A percentile compares a stretch with the other conserved stretches of the same genome.
phyloP scores from a whole-genome alignment of 2,888 invertebrate genomes.

The Caenorhabditis sp. region DNA sequence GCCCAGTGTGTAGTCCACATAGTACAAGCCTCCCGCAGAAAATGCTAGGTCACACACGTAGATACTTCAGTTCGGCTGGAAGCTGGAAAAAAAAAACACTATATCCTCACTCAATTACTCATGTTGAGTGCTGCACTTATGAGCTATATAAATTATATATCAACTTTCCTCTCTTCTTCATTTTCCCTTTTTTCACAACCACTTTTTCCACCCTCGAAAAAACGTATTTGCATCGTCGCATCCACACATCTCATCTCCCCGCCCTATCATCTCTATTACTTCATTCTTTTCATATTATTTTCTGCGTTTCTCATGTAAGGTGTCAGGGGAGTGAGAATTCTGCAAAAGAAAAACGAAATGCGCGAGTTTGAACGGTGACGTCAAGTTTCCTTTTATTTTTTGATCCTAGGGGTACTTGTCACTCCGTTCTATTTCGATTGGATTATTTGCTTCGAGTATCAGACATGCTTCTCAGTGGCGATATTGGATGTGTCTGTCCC shows the following conservation, averaged over 20 bases:
- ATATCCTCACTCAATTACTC: constrained; percentile 42
- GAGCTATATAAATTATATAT: constrained; percentile 55
- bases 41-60: background rate
- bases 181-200: constrained; percentile 25
- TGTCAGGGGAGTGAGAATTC: background rate
- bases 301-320: background rate
- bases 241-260: constrained; percentile 6
- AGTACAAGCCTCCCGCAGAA: too few relatives aligned
- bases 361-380: constrained; percentile 38
- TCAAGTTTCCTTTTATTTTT: constrained; percentile 22
- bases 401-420: constrained; percentile 38
- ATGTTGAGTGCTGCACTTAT: constrained; percentile 52
- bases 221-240: background rate
- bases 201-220: constrained; percentile 26
- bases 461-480: too few relatives aligned
- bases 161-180: constrained; percentile 41
- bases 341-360: constrained; percentile 21
- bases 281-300: background rate
- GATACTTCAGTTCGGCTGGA: background rate
- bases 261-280: background rate
- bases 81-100: constrained; percentile 1
- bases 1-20: too few relatives aligned
- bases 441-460: constrained; percentile 14
- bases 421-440: constrained; percentile 42
- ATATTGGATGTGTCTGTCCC: background rate